Evolutionary conservation across 1,140 invertebrate species (phyloP).

Genomic region (Pogonomyrmex californicus): DNA sequence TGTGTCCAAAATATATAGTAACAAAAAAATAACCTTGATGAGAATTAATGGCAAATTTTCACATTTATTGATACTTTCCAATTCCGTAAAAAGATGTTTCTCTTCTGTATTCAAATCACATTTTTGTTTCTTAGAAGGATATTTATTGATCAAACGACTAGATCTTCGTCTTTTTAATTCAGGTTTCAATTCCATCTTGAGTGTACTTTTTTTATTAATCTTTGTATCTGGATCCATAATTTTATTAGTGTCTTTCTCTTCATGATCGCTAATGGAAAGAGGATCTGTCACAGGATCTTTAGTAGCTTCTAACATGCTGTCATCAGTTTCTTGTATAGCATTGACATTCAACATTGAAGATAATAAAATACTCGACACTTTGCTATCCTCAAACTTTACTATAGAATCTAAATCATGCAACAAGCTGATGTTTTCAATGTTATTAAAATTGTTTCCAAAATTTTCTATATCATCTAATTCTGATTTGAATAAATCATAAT

Average conservation of each 20-base stretch:
- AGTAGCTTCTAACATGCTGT: background rate
- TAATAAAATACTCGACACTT: constrained; percentile 53
- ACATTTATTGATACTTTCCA: constrained; percentile 28
- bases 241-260: background rate
- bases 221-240: background rate
- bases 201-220: background rate
- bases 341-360: constrained; percentile 6
- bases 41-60: constrained; percentile 23
- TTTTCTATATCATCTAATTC: constrained; percentile 43
- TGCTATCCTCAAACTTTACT: constrained; percentile 47
- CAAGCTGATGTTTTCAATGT: constrained; percentile 70
- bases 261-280: constrained; percentile 48
- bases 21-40: constrained; percentile 44
- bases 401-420: constrained; percentile 67
- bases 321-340: background rate
- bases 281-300: constrained; percentile 63
- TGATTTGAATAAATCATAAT: constrained; percentile 15
- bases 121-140: background rate
- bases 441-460: constrained; percentile 36
- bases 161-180: background rate
- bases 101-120: background rate
- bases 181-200: background rate
- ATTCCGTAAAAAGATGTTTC: constrained; percentile 4
- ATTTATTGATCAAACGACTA: background rate
- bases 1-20: background rate